Percentiles rank a stretch among this genome's conserved stretches.
phyloP scores from a whole-genome alignment of 2,113 vertebrate species.

The Engraulis encrasicolus region DNA sequence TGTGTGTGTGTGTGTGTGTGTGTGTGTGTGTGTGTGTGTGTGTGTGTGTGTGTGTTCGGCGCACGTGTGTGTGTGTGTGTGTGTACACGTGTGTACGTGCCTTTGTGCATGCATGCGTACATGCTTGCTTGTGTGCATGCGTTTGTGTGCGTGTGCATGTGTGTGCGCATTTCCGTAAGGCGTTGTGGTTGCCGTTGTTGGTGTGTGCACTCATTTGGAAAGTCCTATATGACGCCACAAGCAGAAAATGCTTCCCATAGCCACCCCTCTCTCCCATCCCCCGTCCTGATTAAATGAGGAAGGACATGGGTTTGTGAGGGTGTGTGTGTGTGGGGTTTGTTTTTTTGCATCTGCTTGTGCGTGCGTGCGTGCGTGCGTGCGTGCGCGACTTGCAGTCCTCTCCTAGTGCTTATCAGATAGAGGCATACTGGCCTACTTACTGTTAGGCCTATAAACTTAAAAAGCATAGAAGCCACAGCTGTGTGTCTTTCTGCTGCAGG shows the following conservation, averaged over 20 bases:
- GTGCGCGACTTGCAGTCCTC: neutral
- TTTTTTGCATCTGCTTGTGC: no score
- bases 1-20: conserved; percentile 10
- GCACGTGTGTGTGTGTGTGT: neutral
- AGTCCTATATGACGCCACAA: neutral
- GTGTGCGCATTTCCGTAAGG: no score
- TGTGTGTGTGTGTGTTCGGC: neutral
- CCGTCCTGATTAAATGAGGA: neutral
- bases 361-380: no score
- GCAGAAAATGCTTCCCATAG: neutral
- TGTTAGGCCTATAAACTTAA: neutral
- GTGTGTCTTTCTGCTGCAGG: no score
- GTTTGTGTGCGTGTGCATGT: no score
- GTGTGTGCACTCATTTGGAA: neutral
- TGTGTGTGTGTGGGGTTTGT: no score
- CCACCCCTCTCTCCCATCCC: neutral
- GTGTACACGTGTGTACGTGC: neutral
- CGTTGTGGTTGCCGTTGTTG: no score
- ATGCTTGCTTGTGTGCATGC: no score
- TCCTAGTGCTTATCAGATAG: neutral
- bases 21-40: conserved; percentile 11
- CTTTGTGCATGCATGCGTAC: no score
- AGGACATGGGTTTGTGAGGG: conserved; percentile 18
- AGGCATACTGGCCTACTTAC: neutral
- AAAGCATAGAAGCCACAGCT: neutral